Percentiles rank a stretch among this genome's conserved stretches.
phyloP scores from a whole-genome alignment of 2,113 vertebrate species.

The Antidorcas marsupialis region DNA sequence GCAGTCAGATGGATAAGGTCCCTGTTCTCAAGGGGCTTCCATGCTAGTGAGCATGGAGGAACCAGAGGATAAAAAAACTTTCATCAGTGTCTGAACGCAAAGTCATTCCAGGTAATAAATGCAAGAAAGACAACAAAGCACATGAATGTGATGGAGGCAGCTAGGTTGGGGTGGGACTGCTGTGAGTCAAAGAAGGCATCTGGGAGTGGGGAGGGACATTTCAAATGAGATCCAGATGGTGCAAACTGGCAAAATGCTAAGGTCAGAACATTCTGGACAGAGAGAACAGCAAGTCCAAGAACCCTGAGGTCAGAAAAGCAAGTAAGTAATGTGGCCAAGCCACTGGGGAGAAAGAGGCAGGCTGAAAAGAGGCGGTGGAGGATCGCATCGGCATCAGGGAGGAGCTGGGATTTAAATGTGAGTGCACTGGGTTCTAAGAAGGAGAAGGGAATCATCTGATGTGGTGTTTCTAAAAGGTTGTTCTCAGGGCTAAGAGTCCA shows the following conservation, averaged over 20 bases:
- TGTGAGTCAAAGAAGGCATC: not conserved
- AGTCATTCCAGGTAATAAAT: not conserved
- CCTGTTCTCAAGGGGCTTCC: not conserved
- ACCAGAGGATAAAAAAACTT: not conserved
- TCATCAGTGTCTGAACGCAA: not conserved
- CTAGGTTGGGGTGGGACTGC: rapidly evolving
- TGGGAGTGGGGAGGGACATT: not conserved
- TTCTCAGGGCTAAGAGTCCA: not conserved
- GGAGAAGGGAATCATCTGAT: not conserved
- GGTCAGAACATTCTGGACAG: not conserved
- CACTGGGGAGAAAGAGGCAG: not conserved
- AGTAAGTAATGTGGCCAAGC: not conserved
- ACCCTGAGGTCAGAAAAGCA: not conserved
- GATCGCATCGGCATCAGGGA: rapidly evolving
- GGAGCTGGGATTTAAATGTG: not conserved
- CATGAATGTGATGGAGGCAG: not conserved
- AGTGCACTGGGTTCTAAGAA: not conserved
- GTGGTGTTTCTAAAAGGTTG: not conserved
- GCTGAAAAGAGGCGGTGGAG: not conserved
- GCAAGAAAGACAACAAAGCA: not conserved
- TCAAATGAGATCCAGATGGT: not conserved
- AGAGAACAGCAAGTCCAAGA: not conserved
- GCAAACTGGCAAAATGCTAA: not conserved
- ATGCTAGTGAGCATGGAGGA: not conserved
- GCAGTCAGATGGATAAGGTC: not conserved